A percentile compares a stretch with the other conserved stretches of the same genome.
Conservation (phyloP, 2,113 vertebrate species). For the Ifrita kowaldi region DNA sequence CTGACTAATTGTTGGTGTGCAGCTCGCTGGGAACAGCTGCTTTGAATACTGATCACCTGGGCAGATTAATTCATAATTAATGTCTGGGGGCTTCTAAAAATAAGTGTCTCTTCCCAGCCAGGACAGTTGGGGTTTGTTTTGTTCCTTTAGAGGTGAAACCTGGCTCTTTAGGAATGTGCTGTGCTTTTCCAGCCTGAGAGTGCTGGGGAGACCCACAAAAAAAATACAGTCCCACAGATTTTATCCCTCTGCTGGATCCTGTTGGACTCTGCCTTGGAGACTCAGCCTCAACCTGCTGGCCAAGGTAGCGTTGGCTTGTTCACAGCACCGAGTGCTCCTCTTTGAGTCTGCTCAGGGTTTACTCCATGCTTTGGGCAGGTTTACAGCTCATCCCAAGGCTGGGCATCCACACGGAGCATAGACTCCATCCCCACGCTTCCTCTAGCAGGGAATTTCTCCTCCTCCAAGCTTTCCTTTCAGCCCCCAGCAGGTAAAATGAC, state of each 20-base stretch:
- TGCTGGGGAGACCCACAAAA: neutral
- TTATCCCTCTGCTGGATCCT: neutral
- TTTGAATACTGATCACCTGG: neutral
- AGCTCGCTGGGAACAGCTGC: neutral
- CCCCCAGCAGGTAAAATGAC: neutral
- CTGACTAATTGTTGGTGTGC: neutral
- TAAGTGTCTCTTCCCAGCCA: neutral
- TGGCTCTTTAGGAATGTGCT: neutral
- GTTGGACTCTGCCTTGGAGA: accelerated
- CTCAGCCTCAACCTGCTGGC: neutral
- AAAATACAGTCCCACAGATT: accelerated
- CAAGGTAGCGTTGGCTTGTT: neutral
- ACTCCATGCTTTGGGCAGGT: neutral
- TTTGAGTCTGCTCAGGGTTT: neutral
- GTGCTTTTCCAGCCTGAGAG: neutral
- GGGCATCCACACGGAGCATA: accelerated
- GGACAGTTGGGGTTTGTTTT: neutral
- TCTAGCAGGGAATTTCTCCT: neutral
- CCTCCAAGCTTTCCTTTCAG: neutral
- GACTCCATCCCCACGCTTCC: neutral
- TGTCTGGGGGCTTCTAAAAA: neutral
- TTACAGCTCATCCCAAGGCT: neutral
- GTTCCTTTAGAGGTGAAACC: neutral
- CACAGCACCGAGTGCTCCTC: neutral
- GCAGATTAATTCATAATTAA: neutral